phyloP scores from a whole-genome alignment of 2,888 invertebrate genomes.

The Andrena praecox region DNA sequence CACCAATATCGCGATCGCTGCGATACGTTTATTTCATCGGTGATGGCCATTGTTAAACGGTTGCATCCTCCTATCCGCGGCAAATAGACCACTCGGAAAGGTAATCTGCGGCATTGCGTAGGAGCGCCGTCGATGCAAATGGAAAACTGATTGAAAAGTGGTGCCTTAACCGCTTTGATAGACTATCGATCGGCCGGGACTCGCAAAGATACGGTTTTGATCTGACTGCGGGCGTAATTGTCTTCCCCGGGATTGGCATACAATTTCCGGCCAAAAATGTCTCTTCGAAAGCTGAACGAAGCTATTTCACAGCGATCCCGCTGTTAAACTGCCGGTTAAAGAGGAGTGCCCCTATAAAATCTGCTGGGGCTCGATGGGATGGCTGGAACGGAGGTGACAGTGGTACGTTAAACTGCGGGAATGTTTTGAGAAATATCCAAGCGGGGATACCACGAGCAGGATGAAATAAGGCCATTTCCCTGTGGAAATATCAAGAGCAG shows the following conservation, averaged over 20 bases:
- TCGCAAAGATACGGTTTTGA: slow-evolving; percentile 71
- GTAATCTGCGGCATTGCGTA: slow-evolving; percentile 55
- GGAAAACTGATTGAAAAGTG: slow-evolving; percentile 74
- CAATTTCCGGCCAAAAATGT: slow-evolving; percentile 72
- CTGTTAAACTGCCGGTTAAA: neutral
- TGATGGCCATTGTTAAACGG: slow-evolving; percentile 27
- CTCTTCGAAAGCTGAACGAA: slow-evolving; percentile 18
- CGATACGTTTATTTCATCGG: neutral
- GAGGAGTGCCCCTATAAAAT: neutral
- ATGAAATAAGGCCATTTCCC: neutral
- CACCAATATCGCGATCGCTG: neutral
- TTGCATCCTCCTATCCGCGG: slow-evolving; percentile 41
- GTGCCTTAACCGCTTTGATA: slow-evolving; percentile 72
- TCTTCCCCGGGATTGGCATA: slow-evolving; percentile 72
- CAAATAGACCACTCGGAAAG: slow-evolving; percentile 54
- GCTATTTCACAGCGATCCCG: slow-evolving; percentile 25
- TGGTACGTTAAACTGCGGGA: neutral
- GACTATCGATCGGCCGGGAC: slow-evolving; percentile 67
- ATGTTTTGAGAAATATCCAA: too few relatives aligned
- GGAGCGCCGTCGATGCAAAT: slow-evolving; percentile 67
- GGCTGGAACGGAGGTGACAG: neutral
- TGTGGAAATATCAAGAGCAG: neutral
- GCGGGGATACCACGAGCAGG: neutral
- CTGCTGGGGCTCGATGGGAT: neutral
- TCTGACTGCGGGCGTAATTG: slow-evolving; percentile 71